A percentile compares a stretch with the other conserved stretches of the same genome.
Evolutionary conservation across 2,888 invertebrate genomes (phyloP).

Genomic region (Noctuana brunneofusca): DNA sequence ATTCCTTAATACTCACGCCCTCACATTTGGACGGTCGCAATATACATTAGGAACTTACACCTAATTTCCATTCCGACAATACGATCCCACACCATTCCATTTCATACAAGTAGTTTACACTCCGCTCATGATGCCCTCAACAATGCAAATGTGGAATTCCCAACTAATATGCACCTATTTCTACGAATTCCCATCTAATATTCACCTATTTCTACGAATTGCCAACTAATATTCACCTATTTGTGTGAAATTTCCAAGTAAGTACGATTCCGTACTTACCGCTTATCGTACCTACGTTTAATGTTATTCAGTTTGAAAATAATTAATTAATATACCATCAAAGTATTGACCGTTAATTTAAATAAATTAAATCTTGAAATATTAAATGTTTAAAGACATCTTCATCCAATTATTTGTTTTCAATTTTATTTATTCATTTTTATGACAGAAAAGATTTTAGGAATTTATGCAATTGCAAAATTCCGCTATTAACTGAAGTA

Average conservation of each 20-base stretch:
- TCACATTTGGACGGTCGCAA: background rate
- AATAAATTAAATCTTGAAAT: too few species aligned
- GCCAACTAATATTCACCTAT: background rate
- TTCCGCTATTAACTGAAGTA: too few species aligned
- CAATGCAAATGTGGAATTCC: conserved; percentile 30
- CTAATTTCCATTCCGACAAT: conserved; percentile 23
- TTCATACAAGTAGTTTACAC: conserved; percentile 20
- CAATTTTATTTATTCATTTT: too few species aligned
- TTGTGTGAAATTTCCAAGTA: background rate
- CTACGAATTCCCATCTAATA: conserved; percentile 21
- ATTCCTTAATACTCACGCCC: background rate
- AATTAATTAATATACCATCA: background rate
- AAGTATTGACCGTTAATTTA: background rate
- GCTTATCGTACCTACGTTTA: too few species aligned
- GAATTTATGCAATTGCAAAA: too few species aligned
- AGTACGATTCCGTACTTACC: background rate
- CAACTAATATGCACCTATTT: conserved; percentile 26
- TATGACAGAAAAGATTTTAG: too few species aligned
- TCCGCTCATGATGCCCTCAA: conserved; percentile 22
- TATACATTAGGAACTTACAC: conserved; percentile 15
- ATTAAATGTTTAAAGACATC: too few species aligned
- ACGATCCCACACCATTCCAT: conserved; percentile 10
- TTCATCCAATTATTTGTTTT: too few species aligned
- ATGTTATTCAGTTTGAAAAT: too few species aligned
- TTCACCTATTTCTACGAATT: too few species aligned